A percentile compares a stretch with the other conserved stretches of the same genome.
Evolutionary conservation across 2,797 vertebrate species (phyloP).

Genomic region (Falco berigora): DNA sequence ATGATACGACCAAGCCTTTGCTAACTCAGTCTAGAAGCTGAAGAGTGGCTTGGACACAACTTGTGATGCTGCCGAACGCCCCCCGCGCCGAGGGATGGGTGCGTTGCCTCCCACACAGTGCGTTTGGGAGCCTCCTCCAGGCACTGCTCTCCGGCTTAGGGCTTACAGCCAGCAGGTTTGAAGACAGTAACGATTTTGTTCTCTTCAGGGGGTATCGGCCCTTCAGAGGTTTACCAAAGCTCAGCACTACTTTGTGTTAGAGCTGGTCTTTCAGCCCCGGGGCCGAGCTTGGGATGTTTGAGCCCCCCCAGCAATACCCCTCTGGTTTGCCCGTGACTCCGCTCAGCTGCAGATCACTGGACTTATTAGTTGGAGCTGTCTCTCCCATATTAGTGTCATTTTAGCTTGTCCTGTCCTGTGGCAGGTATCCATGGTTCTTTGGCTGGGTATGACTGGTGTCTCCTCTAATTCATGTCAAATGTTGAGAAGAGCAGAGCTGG

Average conservation of each 20-base stretch:
- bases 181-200: neutral
- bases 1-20: neutral
- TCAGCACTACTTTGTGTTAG: neutral
- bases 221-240: neutral
- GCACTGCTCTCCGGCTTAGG: neutral
- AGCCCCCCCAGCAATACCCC: neutral
- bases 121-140: too few species aligned
- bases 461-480: neutral
- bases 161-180: neutral
- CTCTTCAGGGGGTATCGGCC: neutral
- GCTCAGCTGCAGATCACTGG: neutral
- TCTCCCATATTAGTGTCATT: neutral
- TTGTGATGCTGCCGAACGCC: fast-evolving
- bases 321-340: fast-evolving
- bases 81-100: fast-evolving
- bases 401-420: neutral
- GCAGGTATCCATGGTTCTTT: neutral
- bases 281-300: neutral
- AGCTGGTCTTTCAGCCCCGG: neutral
- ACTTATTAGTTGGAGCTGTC: neutral
- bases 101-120: fast-evolving
- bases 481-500: neutral
- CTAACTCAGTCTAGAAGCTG: neutral
- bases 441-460: neutral
- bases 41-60: neutral